Conservation (phyloP, 2,797 vertebrate genomes). For the Emydoidea blandingii region DNA sequence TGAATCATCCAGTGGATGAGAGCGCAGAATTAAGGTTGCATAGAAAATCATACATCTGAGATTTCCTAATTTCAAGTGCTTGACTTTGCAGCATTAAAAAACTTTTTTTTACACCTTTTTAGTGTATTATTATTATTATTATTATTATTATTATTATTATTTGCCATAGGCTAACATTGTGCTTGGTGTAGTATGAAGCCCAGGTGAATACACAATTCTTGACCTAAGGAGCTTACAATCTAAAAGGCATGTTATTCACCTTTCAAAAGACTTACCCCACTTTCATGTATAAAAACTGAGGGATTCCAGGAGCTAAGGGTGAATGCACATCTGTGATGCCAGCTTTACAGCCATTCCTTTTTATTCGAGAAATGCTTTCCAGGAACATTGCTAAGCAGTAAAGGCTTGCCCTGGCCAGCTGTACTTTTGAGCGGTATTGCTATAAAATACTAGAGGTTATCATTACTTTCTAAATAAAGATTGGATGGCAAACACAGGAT, state of each 20-base stretch:
- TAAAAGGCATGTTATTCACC: neutral
- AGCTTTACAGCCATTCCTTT: conserved; percentile 21
- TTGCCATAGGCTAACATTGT: neutral
- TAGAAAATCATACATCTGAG: neutral
- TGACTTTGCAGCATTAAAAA: neutral
- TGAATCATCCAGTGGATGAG: neutral
- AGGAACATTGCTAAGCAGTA: conserved; percentile 19
- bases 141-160: neutral
- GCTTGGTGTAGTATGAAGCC: neutral
- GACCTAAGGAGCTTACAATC: neutral
- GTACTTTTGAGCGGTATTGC: neutral
- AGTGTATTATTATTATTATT: neutral
- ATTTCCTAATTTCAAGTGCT: neutral
- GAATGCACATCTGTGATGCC: neutral
- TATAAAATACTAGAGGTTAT: neutral
- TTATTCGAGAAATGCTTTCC: neutral
- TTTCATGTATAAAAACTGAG: neutral
- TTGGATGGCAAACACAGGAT: neutral
- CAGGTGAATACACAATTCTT: neutral
- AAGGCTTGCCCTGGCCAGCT: neutral
- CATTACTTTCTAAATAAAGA: conserved; percentile 2
- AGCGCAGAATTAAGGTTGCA: neutral
- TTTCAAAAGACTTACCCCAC: neutral
- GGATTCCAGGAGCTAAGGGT: neutral
- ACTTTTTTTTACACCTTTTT: neutral